Percentiles rank a stretch among this genome's conserved stretches.
phyloP scores from a whole-genome alignment of 1,140 invertebrate species.

The Globodera ellingtonae region DNA sequence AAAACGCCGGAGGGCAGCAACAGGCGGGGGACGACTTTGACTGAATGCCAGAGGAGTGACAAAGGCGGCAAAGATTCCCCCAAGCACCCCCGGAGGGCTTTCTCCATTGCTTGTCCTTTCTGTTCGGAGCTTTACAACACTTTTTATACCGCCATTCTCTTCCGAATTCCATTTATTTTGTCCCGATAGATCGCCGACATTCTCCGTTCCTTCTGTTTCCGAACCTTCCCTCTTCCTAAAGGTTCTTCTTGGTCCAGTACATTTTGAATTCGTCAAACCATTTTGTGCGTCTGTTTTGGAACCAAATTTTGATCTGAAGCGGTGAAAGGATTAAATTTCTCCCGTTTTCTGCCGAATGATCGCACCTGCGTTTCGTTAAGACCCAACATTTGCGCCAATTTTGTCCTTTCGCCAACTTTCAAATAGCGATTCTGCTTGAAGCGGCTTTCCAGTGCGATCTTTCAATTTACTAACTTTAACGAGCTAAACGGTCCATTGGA shows the following conservation, averaged over 20 bases:
- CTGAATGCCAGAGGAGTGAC: too few relatives aligned
- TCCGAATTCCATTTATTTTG: not conserved
- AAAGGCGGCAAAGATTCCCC: too few relatives aligned
- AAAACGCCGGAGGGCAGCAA: too few relatives aligned
- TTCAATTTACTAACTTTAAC: not conserved
- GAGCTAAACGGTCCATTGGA: not conserved
- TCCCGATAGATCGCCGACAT: not conserved
- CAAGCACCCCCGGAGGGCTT: not conserved
- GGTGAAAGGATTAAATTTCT: not conserved
- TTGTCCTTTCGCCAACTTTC: slow-evolving; percentile 14
- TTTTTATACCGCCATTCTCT: not conserved
- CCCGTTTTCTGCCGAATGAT: not conserved
- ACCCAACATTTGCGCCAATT: slow-evolving; percentile 13
- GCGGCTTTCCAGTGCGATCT: slow-evolving; percentile 8
- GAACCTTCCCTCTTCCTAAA: slow-evolving; percentile 8
- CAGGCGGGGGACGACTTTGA: too few relatives aligned
- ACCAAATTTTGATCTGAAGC: slow-evolving; percentile 26
- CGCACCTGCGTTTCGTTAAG: slow-evolving; percentile 20
- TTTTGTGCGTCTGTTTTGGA: slow-evolving; percentile 25
- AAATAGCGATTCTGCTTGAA: slow-evolving; percentile 20
- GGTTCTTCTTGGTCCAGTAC: not conserved
- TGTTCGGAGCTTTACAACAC: not conserved
- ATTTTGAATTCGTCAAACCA: not conserved
- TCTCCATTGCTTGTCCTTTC: not conserved
- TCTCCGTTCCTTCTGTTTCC: not conserved